These are phyloP conservation scores for Acromyrmex echinatior DNA, from an alignment of 1,140 invertebrate species.

Conservation along the genomic window DNA sequence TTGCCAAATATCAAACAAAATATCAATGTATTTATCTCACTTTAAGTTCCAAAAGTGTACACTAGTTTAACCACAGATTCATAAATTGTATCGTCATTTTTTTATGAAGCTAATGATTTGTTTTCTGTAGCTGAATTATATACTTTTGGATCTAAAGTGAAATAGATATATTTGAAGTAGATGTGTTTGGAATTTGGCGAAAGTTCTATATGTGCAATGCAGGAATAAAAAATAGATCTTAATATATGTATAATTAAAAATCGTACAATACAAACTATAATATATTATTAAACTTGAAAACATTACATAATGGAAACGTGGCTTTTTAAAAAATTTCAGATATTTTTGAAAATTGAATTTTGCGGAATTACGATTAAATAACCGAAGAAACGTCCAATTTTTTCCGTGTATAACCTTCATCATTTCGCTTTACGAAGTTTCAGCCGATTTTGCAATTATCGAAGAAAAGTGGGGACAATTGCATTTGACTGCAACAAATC, in stretches of 20 bases:
- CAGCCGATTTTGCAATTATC: slow-evolving; percentile 77
- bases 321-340: background rate
- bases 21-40: too few species aligned
- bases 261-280: background rate
- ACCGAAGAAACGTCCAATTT: slow-evolving; percentile 31
- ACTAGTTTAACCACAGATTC: too few species aligned
- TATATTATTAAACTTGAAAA: background rate
- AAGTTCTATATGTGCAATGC: too few species aligned
- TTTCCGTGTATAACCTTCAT: slow-evolving; percentile 15
- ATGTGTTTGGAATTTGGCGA: too few species aligned
- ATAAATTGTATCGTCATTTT: background rate
- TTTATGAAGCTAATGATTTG: background rate
- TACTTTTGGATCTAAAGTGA: too few species aligned
- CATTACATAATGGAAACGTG: background rate
- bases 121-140: too few species aligned
- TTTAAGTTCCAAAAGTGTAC: too few species aligned
- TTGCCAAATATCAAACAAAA: too few species aligned
- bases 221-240: too few species aligned
- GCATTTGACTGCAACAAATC: slow-evolving; percentile 76
- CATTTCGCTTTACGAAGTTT: slow-evolving; percentile 48
- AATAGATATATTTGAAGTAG: too few species aligned
- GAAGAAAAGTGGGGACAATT: slow-evolving; percentile 76
- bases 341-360: slow-evolving; percentile 30
- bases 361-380: slow-evolving; percentile 11
- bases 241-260: background rate